Conservation (phyloP, 2,113 vertebrate genomes). For the Sebastes fasciatus region DNA sequence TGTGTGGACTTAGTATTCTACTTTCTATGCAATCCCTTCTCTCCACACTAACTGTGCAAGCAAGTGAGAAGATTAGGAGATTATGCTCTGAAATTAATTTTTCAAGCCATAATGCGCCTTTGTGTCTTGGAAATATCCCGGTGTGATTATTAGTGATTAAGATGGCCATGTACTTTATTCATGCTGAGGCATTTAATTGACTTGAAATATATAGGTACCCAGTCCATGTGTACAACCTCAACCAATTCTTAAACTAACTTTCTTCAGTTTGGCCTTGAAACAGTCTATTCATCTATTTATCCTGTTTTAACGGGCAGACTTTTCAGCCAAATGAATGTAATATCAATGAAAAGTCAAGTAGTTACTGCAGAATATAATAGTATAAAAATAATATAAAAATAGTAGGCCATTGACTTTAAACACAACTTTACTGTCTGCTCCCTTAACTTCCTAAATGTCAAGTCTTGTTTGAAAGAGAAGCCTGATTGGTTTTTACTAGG, state of each 20-base stretch:
- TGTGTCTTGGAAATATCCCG: background rate
- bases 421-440: background rate
- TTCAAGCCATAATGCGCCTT: background rate
- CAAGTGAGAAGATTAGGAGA: conserved; percentile 46
- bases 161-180: background rate
- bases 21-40: background rate
- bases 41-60: background rate
- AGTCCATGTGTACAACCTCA: background rate
- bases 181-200: background rate
- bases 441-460: background rate
- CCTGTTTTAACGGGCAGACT: background rate
- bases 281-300: background rate
- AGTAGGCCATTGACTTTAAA: background rate
- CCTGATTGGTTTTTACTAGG: background rate
- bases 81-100: conserved; percentile 27
- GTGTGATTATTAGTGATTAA: background rate
- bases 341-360: background rate
- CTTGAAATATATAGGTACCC: background rate
- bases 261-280: background rate
- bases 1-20: conserved; percentile 18
- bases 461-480: background rate
- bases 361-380: background rate
- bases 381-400: background rate
- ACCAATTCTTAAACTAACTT: background rate
- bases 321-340: background rate